Evolutionary conservation across 1,140 invertebrate genomes (phyloP), one percentile per base, ranked within the genome.

Genomic region (Drosophila orosa): DNA sequence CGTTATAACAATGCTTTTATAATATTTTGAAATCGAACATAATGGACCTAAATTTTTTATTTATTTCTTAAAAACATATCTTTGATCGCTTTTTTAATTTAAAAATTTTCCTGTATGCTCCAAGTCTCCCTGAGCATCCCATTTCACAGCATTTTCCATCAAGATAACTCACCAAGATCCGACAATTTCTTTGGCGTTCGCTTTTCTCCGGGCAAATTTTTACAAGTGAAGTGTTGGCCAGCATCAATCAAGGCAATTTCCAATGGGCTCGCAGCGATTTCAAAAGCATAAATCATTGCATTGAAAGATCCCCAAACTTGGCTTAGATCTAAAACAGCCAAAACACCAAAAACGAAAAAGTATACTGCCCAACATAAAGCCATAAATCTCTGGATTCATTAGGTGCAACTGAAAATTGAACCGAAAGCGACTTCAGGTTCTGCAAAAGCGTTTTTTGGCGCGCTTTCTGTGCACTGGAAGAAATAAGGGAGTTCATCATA

Each of bases 331-430:
- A 71, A 81, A 69, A 75, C 75, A 39, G 35, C 42, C 40, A 66
- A 52, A 67, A 40, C 47, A 44, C 52, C 60, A 68, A 82, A 75
- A 75, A 57, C 66, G 42, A 44, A 69, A 58, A 39, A 44, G 17
- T 58, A 47, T 50, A 29, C 10, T 9, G 29, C 50, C 63, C 50
- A 71, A 22, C 42, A 47, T 47, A 71, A 48, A 22, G 79, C 79
- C 83, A 86, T 87, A 87, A 86, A 87, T 87, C 79, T 83, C 60
- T 24, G 29, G 60, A 65, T 78, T 87, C 79, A 83, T 86, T 87
- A 77, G 72, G 66, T 86, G 83, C 83, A 86, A 86, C 79, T 73
- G 62, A 79, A 82, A 79, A 79, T 79, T 71, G 52, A 72, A 60
- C 77, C 58, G 61, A 59, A 62, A 72, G 62, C 44, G 56, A 48